Evolutionary conservation across 2,797 vertebrate genomes (phyloP), one percentile per base, ranked within the genome.

Genomic region (Epinephelus malabaricus): DNA sequence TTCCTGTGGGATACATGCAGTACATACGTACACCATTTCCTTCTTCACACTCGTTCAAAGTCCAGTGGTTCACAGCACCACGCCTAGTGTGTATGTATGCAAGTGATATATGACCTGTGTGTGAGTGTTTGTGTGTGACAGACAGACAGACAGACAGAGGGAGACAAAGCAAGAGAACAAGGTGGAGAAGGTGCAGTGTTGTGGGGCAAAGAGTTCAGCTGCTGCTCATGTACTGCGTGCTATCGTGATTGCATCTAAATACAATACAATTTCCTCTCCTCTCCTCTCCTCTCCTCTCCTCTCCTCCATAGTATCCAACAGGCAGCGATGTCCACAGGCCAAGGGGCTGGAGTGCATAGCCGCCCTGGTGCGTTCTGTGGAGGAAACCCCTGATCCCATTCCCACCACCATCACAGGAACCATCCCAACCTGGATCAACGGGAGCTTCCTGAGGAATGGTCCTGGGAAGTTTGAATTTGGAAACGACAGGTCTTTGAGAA

Each of bases 391-490:
- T 0, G 76, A 95, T 21, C 94, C 94, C 19, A 91, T 98, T 51
- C 78, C 87, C 38, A 95, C 96, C 1, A 85, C 21, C 58, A 84
- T 97, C 78, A 95, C 27, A 30, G 98, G 97, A 50, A 86, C 85
- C 0, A 89, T 99, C 86, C 97, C 97, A 25, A 23, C 86, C 11
- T 99, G 98, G 98, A 96, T 99, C 79, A 92, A 92, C 27, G 98
- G 98, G 25, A 97, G 88, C 68, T 93, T 98, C 12, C 91, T 98
- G 76, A 96, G 97, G 83, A 98, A 96, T 10, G 97, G 98, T n/a
- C 98, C 97, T 2, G 98, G 96, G 58, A 98, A 96, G 90, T 99
- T 97, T 72, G 97, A 99, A 81, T 98, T 99, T 91, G 97, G 97
- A 3, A 72, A 96, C 50, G 95, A 97, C 85, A 96, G 89, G 97